A percentile compares a stretch with the other conserved stretches of the same genome.
Evolutionary conservation across 2,888 invertebrate genomes (phyloP).

Genomic region (Pilophorus perplexus): DNA sequence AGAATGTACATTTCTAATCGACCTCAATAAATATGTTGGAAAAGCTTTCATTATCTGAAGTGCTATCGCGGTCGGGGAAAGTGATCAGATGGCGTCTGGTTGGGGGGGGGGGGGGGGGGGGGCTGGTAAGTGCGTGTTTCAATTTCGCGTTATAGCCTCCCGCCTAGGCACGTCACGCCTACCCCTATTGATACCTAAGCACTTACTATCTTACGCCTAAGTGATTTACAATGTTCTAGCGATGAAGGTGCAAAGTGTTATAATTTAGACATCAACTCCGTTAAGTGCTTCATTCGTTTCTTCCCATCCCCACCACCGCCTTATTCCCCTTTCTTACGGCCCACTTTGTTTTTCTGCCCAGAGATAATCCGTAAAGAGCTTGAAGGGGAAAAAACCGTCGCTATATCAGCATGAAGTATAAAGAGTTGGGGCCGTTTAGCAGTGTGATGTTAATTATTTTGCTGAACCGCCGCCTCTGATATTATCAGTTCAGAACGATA

Average conservation of each 20-base stretch:
- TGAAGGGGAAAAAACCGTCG: not conserved
- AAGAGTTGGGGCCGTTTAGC: too few species aligned
- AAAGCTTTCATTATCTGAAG: conserved; percentile 40
- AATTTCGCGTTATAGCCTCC: conserved; percentile 35
- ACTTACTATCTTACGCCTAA: conserved; percentile 42
- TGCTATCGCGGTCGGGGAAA: conserved; percentile 22
- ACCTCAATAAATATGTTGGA: conserved; percentile 34
- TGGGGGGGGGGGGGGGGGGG: not conserved
- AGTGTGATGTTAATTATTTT: too few species aligned
- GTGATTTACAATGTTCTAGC: conserved; percentile 41
- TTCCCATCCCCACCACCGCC: not conserved
- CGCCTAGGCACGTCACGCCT: conserved; percentile 32
- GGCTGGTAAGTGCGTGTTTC: conserved; percentile 34
- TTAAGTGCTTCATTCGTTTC: conserved; percentile 40
- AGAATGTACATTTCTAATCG: conserved; percentile 39
- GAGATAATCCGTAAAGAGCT: conserved; percentile 18
- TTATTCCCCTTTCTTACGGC: not conserved
- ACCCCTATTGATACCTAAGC: conserved; percentile 37
- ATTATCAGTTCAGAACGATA: too few species aligned
- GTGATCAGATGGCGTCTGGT: too few species aligned
- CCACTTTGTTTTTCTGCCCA: conserved; percentile 13
- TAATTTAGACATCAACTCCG: conserved; percentile 42
- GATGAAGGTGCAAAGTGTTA: conserved; percentile 35
- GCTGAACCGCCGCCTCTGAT: too few species aligned
- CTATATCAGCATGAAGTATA: too few species aligned